A percentile compares a stretch with the other conserved stretches of the same genome.
Conservation (phyloP, 2,888 invertebrate genomes). For the Theristus sp. region DNA sequence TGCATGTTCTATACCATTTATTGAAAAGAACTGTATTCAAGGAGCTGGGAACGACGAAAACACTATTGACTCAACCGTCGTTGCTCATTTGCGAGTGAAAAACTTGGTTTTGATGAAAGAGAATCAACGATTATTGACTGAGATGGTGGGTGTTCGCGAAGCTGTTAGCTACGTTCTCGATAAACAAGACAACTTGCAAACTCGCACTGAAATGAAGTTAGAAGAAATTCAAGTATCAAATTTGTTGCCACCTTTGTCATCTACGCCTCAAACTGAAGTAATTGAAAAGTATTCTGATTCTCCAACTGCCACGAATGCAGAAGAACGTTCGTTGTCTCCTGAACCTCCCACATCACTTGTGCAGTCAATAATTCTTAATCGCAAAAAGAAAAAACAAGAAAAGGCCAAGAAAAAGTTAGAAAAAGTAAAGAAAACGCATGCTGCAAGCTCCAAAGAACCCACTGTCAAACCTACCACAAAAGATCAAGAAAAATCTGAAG, state of each 20-base stretch:
- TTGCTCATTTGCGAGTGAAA: conserved; percentile 7
- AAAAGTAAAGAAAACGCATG: too few relatives aligned
- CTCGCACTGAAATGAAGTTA: neutral
- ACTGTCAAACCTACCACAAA: too few relatives aligned
- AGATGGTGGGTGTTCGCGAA: conserved; percentile 4
- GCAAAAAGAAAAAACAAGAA: neutral
- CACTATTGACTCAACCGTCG: neutral
- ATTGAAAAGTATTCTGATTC: too few relatives aligned
- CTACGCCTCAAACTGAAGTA: too few relatives aligned
- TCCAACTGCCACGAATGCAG: too few relatives aligned
- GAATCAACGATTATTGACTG: conserved; percentile 4
- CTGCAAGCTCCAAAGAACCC: too few relatives aligned
- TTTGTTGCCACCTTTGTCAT: too few relatives aligned
- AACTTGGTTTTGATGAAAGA: conserved; percentile 7
- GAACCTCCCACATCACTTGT: too few relatives aligned
- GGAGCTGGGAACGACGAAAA: neutral
- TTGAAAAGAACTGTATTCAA: neutral
- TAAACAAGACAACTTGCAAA: neutral
- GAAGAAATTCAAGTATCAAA: too few relatives aligned
- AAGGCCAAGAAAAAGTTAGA: neutral
- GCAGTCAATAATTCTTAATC: too few relatives aligned
- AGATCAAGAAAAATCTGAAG: too few relatives aligned
- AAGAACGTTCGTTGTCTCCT: neutral
- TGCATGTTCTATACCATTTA: neutral
- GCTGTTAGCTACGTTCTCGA: neutral